Evolutionary conservation across 2,113 vertebrate species (phyloP).

Genomic region (Rhinolophus ferrumequinum): DNA sequence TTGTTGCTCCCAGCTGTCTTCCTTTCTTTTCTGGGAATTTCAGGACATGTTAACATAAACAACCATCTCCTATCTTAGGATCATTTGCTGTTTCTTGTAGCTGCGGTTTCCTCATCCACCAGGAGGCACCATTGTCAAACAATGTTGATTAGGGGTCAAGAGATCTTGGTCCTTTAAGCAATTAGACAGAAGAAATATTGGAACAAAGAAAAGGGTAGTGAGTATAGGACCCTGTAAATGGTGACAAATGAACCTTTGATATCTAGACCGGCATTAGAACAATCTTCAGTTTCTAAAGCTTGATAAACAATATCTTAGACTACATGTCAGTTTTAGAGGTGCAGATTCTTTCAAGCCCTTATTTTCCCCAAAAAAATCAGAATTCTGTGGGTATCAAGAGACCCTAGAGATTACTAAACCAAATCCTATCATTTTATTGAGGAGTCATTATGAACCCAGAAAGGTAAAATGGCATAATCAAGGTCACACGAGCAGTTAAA

Average conservation of each 20-base stretch:
- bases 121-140: constrained; percentile 69
- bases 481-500: neutral
- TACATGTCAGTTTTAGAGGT: constrained; percentile 46
- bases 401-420: constrained; percentile 23
- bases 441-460: neutral
- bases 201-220: neutral
- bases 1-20: neutral
- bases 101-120: constrained; percentile 38
- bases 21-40: constrained; percentile 40
- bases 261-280: neutral
- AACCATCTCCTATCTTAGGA: neutral
- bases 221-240: neutral
- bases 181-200: neutral
- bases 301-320: constrained; percentile 9
- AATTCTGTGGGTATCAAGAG: constrained; percentile 11
- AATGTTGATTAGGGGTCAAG: neutral
- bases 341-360: constrained; percentile 18
- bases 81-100: neutral
- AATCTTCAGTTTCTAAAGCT: constrained; percentile 26
- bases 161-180: neutral
- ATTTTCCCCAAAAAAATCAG: constrained; percentile 38
- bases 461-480: constrained; percentile 30
- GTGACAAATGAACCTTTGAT: neutral
- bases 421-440: constrained; percentile 12
- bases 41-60: neutral